Evolutionary conservation across 2,113 vertebrate species (phyloP).

Genomic region (Proteles cristata): DNA sequence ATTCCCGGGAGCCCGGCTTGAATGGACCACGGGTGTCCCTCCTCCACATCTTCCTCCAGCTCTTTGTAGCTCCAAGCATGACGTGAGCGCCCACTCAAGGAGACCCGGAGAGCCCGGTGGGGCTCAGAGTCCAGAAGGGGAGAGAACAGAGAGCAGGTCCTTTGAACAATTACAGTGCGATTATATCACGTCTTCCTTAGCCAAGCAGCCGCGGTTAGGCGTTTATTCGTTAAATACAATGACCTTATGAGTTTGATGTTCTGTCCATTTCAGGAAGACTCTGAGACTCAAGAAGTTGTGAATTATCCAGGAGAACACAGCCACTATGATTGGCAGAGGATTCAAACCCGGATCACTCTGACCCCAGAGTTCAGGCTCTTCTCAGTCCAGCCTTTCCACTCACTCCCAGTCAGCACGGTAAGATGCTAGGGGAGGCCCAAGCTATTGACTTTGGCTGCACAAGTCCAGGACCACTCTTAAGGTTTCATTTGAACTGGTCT

Average conservation of each 20-base stretch:
- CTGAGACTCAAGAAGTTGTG: background rate
- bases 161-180: background rate
- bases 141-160: background rate
- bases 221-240: background rate
- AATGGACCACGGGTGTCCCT: background rate
- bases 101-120: background rate
- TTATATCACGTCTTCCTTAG: rapidly evolving
- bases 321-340: background rate
- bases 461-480: background rate
- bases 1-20: background rate
- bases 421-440: background rate
- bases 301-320: background rate
- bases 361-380: background rate
- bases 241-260: background rate
- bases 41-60: background rate
- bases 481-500: background rate
- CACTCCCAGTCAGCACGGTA: background rate
- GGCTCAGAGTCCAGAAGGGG: background rate
- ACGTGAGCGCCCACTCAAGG: background rate
- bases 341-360: background rate
- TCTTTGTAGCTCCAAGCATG: background rate
- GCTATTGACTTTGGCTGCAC: background rate
- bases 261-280: background rate
- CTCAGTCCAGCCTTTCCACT: background rate
- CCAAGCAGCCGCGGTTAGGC: background rate